Percentiles rank a stretch among this genome's conserved stretches.
Evolutionary conservation across 2,888 invertebrate species (phyloP).

Genomic region (Timema cristinae): DNA sequence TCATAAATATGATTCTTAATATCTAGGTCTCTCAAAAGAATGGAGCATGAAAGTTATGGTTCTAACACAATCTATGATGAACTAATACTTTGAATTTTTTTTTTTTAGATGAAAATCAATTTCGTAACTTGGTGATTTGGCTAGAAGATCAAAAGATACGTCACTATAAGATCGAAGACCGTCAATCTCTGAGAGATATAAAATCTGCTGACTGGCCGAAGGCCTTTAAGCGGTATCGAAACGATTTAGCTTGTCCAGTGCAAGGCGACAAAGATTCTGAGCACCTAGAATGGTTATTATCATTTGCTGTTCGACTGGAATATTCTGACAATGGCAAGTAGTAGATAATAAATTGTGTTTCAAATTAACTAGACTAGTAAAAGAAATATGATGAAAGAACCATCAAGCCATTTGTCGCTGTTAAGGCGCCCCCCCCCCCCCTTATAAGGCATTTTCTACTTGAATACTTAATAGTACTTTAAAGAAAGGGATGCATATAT

Average conservation of each 20-base stretch:
- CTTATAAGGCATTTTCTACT: not conserved
- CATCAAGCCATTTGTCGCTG: no score
- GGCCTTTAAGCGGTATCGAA: constrained; percentile 68
- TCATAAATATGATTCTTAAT: not conserved
- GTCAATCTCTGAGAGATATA: constrained; percentile 67
- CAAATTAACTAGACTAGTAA: not conserved
- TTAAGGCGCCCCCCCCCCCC: no score
- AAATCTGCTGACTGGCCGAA: constrained; percentile 64
- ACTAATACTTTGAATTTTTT: not conserved
- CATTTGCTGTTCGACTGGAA: constrained; percentile 77
- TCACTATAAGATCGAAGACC: constrained; percentile 77
- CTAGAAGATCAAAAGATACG: constrained; percentile 92
- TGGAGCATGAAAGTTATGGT: no score
- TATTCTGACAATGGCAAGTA: constrained; percentile 71
- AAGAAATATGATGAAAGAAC: no score
- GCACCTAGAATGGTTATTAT: constrained; percentile 80
- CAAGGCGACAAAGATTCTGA: constrained; percentile 55
- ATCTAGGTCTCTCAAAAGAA: no score
- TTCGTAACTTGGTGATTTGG: constrained; percentile 81
- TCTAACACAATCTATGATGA: not conserved
- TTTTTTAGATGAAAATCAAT: constrained; percentile 69
- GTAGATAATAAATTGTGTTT: not conserved
- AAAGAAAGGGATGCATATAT: constrained; percentile 18
- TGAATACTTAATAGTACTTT: constrained; percentile 3
- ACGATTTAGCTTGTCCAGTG: constrained; percentile 70